Conservation (phyloP, 2,888 invertebrate species). For the Cyaniris semiargus region DNA sequence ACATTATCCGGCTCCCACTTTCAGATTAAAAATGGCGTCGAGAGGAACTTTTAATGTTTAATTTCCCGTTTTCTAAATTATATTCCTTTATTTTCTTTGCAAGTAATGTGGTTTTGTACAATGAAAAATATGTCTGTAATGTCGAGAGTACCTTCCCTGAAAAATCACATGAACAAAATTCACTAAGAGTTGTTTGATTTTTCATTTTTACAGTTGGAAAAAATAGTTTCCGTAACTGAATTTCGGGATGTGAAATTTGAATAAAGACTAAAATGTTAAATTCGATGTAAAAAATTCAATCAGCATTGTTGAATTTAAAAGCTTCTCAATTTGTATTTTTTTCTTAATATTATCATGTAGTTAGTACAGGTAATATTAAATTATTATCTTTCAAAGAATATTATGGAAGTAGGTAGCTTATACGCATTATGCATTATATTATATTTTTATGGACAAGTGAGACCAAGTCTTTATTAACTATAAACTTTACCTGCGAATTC, state of each 20-base stretch:
- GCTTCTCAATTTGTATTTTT: background rate
- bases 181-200: background rate
- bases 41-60: slow-evolving; percentile 22
- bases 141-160: too few species aligned
- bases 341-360: background rate
- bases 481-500: too few species aligned
- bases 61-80: slow-evolving; percentile 22
- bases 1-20: slow-evolving; percentile 2
- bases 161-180: background rate
- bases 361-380: too few species aligned
- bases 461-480: too few species aligned
- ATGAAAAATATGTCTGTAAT: background rate
- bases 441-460: too few species aligned
- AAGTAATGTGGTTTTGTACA: background rate
- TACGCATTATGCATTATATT: too few species aligned
- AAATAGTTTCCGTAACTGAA: background rate
- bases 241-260: background rate
- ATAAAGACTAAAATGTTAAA: background rate
- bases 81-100: background rate
- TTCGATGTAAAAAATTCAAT: background rate
- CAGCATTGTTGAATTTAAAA: background rate
- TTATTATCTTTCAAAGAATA: too few species aligned
- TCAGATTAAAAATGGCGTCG: slow-evolving; percentile 1
- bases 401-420: too few species aligned
- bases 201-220: background rate